phyloP scores from a whole-genome alignment of 2,888 invertebrate species.

The Kuschelorhynchus macadamiae region DNA sequence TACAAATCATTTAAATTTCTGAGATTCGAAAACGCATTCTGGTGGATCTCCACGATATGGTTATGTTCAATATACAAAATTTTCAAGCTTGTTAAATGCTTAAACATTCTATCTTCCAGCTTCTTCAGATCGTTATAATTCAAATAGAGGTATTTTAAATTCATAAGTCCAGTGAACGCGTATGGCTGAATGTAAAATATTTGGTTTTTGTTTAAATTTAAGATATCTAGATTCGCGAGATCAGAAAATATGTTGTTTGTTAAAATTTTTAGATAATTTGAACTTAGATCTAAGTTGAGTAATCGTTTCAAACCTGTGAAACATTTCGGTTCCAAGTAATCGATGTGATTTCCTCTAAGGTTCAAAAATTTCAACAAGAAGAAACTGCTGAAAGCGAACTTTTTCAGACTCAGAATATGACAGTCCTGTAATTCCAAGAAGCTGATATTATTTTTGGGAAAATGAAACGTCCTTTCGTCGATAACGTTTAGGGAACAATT shows the following conservation, averaged over 20 bases:
- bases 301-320: constrained; percentile 64
- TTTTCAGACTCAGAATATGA: constrained; percentile 58
- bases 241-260: constrained; percentile 64
- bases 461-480: constrained; percentile 62
- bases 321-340: constrained; percentile 63
- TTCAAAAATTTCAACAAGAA: constrained; percentile 63
- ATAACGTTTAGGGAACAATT: constrained; percentile 62
- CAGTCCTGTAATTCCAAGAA: constrained; percentile 61
- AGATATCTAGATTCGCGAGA: constrained; percentile 64
- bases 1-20: constrained; percentile 64
- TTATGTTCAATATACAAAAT: constrained; percentile 67
- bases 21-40: constrained; percentile 65
- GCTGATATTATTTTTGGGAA: constrained; percentile 62
- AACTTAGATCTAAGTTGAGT: constrained; percentile 62
- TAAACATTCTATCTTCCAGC: constrained; percentile 64
- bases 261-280: constrained; percentile 62
- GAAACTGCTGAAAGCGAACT: constrained; percentile 61
- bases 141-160: constrained; percentile 66
- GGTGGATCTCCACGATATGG: constrained; percentile 64
- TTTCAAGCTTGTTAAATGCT: constrained; percentile 63
- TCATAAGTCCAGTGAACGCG: constrained; percentile 64
- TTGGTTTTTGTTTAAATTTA: constrained; percentile 65
- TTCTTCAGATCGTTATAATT: constrained; percentile 66
- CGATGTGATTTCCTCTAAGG: constrained; percentile 64
- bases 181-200: constrained; percentile 64